Evolutionary conservation across 2,113 vertebrate species (phyloP).

Genomic region (Cichladusa arquata): DNA sequence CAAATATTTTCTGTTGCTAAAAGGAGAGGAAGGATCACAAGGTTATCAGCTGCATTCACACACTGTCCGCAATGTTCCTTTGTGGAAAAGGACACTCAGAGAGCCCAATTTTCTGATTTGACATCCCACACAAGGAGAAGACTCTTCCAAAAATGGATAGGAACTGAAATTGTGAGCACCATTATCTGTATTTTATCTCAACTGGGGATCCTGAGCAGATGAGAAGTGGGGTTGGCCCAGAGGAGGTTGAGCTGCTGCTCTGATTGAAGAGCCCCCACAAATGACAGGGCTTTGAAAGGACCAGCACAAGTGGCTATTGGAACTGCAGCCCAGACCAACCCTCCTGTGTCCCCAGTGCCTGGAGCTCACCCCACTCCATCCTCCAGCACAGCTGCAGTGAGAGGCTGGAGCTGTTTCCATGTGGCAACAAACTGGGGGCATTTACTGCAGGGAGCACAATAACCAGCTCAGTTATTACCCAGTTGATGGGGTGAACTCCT

Average conservation of each 20-base stretch:
- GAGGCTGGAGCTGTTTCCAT: not conserved
- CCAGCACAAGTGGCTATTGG: not conserved
- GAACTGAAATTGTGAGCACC: not conserved
- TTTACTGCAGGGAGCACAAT: not conserved
- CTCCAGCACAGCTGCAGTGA: not conserved
- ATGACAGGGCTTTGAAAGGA: not conserved
- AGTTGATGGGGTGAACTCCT: not conserved
- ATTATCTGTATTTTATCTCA: not conserved
- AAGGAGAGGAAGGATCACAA: not conserved
- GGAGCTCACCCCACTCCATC: not conserved
- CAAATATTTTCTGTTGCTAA: slow-evolving; percentile 1
- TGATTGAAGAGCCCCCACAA: not conserved
- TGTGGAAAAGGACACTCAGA: not conserved
- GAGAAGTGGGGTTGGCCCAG: not conserved
- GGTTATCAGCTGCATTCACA: not conserved
- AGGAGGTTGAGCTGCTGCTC: not conserved
- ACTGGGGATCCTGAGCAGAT: not conserved
- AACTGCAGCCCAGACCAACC: not conserved
- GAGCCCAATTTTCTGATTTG: not conserved
- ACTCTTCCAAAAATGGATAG: not conserved
- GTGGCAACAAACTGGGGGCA: slow-evolving; percentile 4
- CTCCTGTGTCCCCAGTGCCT: not conserved
- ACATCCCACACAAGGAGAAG: not conserved
- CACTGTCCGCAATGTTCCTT: not conserved
- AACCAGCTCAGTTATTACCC: not conserved